A percentile compares a stretch with the other conserved stretches of the same genome.
phyloP scores from a whole-genome alignment of 2,113 vertebrate species.

The Platichthys flesus region DNA sequence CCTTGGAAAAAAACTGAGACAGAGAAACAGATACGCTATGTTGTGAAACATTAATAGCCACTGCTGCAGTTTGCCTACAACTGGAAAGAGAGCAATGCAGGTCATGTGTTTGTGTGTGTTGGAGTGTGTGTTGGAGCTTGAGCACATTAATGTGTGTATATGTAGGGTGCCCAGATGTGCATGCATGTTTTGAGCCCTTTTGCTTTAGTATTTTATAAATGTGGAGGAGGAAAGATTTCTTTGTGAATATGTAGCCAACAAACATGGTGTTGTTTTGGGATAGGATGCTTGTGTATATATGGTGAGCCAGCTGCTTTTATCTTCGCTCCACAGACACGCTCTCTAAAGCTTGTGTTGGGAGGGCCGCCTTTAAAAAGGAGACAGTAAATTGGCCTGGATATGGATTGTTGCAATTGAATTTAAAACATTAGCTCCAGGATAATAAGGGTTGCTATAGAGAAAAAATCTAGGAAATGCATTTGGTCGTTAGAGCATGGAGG shows the following conservation, averaged over 20 bases:
- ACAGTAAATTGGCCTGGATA: slow-evolving; percentile 82
- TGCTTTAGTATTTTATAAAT: slow-evolving; percentile 68
- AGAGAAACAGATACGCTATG: slow-evolving; percentile 74
- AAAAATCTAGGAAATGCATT: slow-evolving; percentile 81
- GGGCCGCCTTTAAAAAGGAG: slow-evolving; percentile 66
- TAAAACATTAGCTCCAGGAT: slow-evolving; percentile 83
- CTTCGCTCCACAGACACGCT: slow-evolving; percentile 81
- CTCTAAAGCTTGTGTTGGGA: slow-evolving; percentile 66
- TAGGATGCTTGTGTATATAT: slow-evolving; percentile 37
- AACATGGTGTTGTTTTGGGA: slow-evolving; percentile 64
- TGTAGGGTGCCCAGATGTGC: slow-evolving; percentile 39
- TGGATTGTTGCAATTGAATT: slow-evolving; percentile 83
- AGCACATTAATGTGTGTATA: slow-evolving; percentile 38
- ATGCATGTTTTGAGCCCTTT: slow-evolving; percentile 60
- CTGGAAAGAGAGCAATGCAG: slow-evolving; percentile 67
- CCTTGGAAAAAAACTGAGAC: slow-evolving; percentile 62
- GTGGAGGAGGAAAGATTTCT: slow-evolving; percentile 60
- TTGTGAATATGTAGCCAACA: slow-evolving; percentile 66
- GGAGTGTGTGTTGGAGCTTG: slow-evolving; percentile 23
- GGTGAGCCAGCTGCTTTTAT: slow-evolving; percentile 82
- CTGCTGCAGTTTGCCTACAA: slow-evolving; percentile 82
- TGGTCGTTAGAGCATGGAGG: slow-evolving; percentile 75
- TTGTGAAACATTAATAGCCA: slow-evolving; percentile 91
- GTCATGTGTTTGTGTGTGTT: slow-evolving; percentile 28
- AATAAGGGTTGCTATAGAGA: slow-evolving; percentile 75